Conservation (phyloP, 2,113 vertebrate species). For the Scopus umbretta region DNA sequence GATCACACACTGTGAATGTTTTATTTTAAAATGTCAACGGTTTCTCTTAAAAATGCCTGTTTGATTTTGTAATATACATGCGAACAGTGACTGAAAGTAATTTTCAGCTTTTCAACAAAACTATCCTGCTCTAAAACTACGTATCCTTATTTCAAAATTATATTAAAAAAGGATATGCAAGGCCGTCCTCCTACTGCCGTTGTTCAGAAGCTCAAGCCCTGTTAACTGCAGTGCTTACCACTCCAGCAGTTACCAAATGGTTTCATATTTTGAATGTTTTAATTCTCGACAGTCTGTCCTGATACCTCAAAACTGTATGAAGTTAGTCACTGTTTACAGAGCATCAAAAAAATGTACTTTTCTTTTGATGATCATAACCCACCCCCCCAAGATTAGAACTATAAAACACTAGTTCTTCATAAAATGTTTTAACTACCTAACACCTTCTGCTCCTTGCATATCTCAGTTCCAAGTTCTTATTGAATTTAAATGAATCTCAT, state of each 20-base stretch:
- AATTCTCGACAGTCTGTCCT: neutral
- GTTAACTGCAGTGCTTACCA: neutral
- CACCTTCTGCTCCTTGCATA: neutral
- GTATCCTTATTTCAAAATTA: neutral
- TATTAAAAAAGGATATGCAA: neutral
- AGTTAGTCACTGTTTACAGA: neutral
- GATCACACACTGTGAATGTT: neutral
- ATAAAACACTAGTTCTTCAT: neutral
- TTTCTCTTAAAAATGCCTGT: neutral
- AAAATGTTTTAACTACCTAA: fast-evolving
- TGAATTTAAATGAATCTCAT: neutral
- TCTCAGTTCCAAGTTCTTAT: neutral
- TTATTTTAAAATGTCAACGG: neutral
- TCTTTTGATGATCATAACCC: neutral
- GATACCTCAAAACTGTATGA: neutral
- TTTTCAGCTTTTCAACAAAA: neutral
- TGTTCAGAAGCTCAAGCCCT: neutral
- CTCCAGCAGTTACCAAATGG: neutral
- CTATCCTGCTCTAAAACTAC: neutral
- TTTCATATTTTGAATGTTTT: neutral
- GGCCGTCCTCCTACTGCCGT: neutral
- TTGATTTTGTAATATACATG: neutral
- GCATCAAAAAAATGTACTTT: neutral
- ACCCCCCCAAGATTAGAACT: neutral
- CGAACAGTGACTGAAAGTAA: neutral